phyloP scores from a whole-genome alignment of 2,797 vertebrate species.

The Poliocrania exsul region DNA sequence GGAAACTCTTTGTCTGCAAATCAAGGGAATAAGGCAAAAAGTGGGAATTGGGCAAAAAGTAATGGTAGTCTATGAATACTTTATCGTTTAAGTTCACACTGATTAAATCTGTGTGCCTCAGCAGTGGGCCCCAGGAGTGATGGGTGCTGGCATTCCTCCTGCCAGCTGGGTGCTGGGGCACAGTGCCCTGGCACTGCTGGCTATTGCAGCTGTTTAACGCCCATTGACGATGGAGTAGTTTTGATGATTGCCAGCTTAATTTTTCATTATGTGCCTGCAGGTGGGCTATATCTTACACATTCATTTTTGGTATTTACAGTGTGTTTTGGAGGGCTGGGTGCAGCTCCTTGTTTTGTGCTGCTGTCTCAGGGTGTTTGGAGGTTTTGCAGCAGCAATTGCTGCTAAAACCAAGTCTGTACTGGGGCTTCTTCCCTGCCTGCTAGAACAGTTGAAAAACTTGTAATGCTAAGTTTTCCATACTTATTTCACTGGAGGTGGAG shows the following conservation, averaged over 20 bases:
- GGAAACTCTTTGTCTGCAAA: background rate
- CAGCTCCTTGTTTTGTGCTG: background rate
- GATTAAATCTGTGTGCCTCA: background rate
- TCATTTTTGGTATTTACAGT: rapidly evolving
- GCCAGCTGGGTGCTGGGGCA: background rate
- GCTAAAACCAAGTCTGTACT: background rate
- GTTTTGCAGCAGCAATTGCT: background rate
- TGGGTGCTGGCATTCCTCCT: background rate
- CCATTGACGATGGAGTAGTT: rapidly evolving
- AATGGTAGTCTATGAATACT: background rate
- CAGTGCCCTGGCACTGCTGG: background rate
- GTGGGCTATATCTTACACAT: background rate
- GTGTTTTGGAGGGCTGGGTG: background rate
- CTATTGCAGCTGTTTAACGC: background rate
- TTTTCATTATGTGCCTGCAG: background rate
- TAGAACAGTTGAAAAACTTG: background rate
- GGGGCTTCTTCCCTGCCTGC: background rate
- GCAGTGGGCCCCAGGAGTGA: background rate
- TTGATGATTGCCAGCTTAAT: background rate
- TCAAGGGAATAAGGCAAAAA: background rate
- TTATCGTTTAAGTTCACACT: background rate
- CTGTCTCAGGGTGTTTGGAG: background rate
- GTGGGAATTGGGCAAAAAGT: background rate
- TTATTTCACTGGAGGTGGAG: background rate
- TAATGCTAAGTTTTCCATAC: background rate